These are phyloP conservation scores for Aspiorhynchus laticeps DNA, from an alignment of 2,113 vertebrate genomes.

Conservation along the genomic window DNA sequence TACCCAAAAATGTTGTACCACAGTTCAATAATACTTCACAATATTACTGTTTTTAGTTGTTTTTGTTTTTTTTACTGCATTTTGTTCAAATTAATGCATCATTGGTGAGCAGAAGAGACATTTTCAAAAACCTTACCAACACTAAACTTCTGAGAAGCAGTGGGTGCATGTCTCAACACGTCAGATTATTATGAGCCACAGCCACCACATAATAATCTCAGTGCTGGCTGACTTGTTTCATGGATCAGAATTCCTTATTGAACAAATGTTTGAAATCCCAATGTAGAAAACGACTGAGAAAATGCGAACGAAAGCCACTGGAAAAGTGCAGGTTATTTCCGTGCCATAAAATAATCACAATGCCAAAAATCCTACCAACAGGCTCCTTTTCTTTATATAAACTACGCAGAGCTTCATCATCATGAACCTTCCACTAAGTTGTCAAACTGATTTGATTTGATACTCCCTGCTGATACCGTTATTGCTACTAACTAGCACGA, in stretches of 20 bases:
- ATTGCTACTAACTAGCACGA: neutral
- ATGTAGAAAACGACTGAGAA: neutral
- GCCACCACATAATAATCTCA: neutral
- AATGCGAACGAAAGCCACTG: no score
- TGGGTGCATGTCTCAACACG: no score
- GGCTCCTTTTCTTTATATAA: neutral
- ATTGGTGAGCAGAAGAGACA: neutral
- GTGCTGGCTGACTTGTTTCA: neutral
- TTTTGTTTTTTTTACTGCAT: neutral
- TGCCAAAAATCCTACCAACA: neutral
- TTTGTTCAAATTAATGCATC: neutral
- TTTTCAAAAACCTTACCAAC: no score
- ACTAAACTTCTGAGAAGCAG: no score
- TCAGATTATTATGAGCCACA: no score
- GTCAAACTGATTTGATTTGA: neutral
- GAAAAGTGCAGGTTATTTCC: neutral
- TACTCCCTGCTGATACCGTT: neutral
- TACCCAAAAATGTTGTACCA: no score
- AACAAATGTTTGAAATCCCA: neutral
- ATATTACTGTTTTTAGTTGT: neutral
- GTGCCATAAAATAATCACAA: no score
- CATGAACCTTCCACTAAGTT: neutral
- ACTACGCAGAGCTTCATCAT: neutral
- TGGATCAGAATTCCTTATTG: neutral
- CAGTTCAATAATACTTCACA: neutral